A percentile compares a stretch with the other conserved stretches of the same genome.
phyloP scores from a whole-genome alignment of 2,113 vertebrate genomes.

The Australoheros scitulus region DNA sequence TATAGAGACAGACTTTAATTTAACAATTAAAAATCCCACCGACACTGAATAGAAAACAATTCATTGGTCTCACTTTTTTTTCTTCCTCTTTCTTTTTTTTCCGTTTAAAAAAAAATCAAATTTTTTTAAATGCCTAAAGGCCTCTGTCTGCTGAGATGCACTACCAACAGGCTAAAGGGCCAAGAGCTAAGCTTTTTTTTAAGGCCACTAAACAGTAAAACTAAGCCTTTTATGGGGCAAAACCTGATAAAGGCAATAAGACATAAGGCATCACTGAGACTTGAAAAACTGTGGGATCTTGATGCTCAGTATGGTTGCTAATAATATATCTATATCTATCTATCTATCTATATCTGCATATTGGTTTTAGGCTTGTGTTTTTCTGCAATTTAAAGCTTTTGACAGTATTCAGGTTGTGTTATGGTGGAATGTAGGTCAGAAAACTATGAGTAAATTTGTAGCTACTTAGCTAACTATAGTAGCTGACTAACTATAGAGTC shows the following conservation, averaged over 20 bases:
- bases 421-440: not conserved
- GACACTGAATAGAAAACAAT: not conserved
- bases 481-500: not conserved
- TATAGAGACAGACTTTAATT: not conserved
- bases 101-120: too few species aligned
- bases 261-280: fast-evolving
- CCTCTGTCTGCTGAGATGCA: not conserved
- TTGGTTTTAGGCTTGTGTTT: not conserved
- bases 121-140: not conserved
- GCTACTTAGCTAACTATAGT: not conserved
- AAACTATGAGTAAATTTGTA: not conserved
- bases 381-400: not conserved
- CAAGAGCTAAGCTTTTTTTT: not conserved
- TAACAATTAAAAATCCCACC: not conserved
- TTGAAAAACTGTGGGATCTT: not conserved
- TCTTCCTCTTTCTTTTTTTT: not conserved
- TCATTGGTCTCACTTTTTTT: not conserved
- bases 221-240: not conserved
- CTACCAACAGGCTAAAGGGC: not conserved
- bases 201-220: not conserved
- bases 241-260: not conserved
- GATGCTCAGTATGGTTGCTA: not conserved
- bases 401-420: not conserved
- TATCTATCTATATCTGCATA: not conserved
- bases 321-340: not conserved